Evolutionary conservation across 1,140 invertebrate species (phyloP).

Genomic region (Macrotrachela quadricornifera): DNA sequence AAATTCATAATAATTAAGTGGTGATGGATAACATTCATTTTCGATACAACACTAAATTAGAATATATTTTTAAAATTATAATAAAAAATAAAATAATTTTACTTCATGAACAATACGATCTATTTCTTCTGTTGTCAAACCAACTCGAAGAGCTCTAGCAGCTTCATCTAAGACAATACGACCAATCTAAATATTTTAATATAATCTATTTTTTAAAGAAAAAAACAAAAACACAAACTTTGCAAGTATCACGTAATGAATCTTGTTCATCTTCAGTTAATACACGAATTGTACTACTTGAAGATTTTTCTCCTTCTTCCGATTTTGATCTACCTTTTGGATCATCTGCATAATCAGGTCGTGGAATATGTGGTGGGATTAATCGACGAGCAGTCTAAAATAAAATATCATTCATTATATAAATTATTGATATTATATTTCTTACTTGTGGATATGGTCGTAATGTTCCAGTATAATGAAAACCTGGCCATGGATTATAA

Average conservation of each 20-base stretch:
- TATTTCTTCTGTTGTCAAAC: constrained; percentile 92
- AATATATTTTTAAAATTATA: too few species aligned
- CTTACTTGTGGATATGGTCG: constrained; percentile 45
- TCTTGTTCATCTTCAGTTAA: constrained; percentile 82
- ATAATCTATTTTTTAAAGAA: not conserved
- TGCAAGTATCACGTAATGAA: constrained; percentile 66
- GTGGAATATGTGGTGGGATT: constrained; percentile 56
- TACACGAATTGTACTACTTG: constrained; percentile 57
- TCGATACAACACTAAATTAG: constrained; percentile 46
- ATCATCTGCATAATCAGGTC: constrained; percentile 88
- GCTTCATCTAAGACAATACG: constrained; percentile 81
- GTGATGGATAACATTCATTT: constrained; percentile 90
- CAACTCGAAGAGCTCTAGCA: constrained; percentile 58
- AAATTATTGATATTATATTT: constrained; percentile 11
- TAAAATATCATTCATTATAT: not conserved
- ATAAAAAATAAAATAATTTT: too few species aligned
- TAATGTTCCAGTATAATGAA: constrained; percentile 57
- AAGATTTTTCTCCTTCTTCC: constrained; percentile 54
- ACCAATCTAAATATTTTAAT: constrained; percentile 40
- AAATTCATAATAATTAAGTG: constrained; percentile 92
- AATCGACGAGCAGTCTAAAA: constrained; percentile 44
- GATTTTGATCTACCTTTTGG: constrained; percentile 45
- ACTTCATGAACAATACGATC: constrained; percentile 46
- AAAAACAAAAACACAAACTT: constrained; percentile 34
- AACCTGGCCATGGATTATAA: constrained; percentile 70